A percentile compares a stretch with the other conserved stretches of the same genome.
Evolutionary conservation across 2,797 vertebrate species (phyloP).

Genomic region (Chelonia mydas): DNA sequence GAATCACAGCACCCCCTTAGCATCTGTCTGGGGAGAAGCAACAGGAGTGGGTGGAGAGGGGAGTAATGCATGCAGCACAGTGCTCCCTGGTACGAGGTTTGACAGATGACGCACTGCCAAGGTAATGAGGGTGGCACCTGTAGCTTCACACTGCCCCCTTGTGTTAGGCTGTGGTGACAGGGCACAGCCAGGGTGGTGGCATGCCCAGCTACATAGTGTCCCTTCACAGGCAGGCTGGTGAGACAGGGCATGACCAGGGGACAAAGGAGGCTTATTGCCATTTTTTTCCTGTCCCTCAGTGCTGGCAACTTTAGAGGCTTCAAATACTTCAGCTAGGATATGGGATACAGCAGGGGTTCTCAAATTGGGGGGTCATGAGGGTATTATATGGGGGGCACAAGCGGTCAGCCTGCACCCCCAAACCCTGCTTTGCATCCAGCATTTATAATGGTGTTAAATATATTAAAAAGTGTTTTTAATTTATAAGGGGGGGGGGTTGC

Average conservation of each 20-base stretch:
- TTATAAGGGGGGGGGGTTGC: no score
- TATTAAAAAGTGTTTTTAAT: no score
- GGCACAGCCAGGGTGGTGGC: not conserved
- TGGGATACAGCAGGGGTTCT: not conserved
- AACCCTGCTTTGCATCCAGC: no score
- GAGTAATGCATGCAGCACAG: not conserved
- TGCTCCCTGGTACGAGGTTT: not conserved
- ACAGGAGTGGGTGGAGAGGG: not conserved
- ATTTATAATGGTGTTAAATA: no score
- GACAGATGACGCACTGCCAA: not conserved
- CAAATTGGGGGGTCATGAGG: no score
- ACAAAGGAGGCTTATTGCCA: not conserved
- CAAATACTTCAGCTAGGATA: not conserved
- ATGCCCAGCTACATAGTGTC: not conserved
- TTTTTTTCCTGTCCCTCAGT: not conserved
- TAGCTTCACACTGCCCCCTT: not conserved
- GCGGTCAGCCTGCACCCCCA: no score
- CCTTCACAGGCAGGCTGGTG: not conserved
- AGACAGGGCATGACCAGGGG: not conserved
- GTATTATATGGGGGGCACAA: no score
- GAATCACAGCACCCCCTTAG: not conserved
- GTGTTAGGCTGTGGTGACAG: not conserved
- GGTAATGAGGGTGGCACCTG: not conserved
- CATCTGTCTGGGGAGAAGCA: not conserved
- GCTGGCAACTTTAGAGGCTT: not conserved